Conservation (phyloP, 1,140 invertebrate species). For the Eufriesea mexicana region DNA sequence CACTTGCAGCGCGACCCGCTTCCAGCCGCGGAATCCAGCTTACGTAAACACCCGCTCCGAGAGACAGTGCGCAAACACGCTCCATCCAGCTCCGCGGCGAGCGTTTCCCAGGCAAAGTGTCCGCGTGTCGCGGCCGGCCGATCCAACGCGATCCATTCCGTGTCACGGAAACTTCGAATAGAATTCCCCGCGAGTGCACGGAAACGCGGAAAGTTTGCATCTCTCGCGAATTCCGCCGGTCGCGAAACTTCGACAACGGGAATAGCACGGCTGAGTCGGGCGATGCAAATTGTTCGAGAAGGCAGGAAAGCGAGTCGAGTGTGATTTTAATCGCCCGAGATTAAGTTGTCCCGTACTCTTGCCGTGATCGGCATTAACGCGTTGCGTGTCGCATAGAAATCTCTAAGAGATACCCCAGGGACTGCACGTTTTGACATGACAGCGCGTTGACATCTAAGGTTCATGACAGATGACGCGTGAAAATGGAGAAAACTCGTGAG, state of each 20-base stretch:
- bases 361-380: not conserved
- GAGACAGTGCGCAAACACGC: not conserved
- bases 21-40: not conserved
- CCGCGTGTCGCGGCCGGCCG: not conserved
- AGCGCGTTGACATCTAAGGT: too few species aligned
- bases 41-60: not conserved
- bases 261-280: not conserved
- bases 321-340: not conserved
- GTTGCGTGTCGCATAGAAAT: too few species aligned
- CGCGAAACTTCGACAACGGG: not conserved
- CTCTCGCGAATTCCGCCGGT: not conserved
- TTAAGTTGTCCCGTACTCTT: not conserved
- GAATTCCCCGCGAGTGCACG: not conserved
- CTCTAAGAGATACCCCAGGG: too few species aligned
- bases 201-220: not conserved
- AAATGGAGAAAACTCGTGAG: too few species aligned
- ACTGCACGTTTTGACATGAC: too few species aligned
- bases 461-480: too few species aligned
- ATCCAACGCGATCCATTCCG: conserved; percentile 13
- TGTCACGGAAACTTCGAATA: not conserved
- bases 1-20: not conserved
- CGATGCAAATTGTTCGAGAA: not conserved
- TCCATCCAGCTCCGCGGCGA: not conserved
- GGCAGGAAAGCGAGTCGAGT: not conserved
- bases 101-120: not conserved